A percentile compares a stretch with the other conserved stretches of the same genome.
Conservation (phyloP, 2,113 vertebrate species). For the Myrmecobius fasciatus region DNA sequence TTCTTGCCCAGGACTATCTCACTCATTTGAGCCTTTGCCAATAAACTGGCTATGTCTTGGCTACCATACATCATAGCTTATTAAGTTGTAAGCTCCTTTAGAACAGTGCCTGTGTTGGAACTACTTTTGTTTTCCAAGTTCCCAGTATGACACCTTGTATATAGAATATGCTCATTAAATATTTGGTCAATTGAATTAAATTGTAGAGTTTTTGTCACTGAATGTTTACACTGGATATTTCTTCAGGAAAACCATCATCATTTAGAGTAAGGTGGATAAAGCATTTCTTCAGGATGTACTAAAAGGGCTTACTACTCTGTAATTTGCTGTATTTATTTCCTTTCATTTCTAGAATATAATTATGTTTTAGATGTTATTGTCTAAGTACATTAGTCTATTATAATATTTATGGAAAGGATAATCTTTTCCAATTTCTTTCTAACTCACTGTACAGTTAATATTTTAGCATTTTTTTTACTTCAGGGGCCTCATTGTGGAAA, state of each 20-base stretch:
- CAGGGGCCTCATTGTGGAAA: slow-evolving; percentile 61
- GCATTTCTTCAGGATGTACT: slow-evolving; percentile 17
- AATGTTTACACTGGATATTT: background rate
- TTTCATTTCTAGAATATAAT: slow-evolving; percentile 5
- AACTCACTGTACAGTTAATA: slow-evolving; percentile 65
- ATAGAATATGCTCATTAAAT: background rate
- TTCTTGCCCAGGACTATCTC: background rate
- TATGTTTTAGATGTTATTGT: slow-evolving; percentile 47
- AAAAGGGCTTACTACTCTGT: slow-evolving; percentile 47
- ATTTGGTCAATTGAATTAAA: background rate
- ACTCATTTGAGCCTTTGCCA: background rate
- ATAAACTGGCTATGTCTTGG: background rate
- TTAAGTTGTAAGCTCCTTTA: background rate
- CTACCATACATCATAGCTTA: background rate
- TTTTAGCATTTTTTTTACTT: slow-evolving; percentile 66
- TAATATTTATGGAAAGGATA: slow-evolving; percentile 54
- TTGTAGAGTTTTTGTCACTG: background rate
- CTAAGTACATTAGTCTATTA: slow-evolving; percentile 42
- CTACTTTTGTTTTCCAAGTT: background rate
- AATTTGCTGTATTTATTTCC: slow-evolving; percentile 35
- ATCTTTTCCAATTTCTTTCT: slow-evolving; percentile 70
- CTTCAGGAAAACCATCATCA: background rate
- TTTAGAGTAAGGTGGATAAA: slow-evolving; percentile 12
- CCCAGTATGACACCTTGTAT: background rate
- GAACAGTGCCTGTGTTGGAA: background rate